These are phyloP conservation scores for Melikaiella ostensackeni DNA, from an alignment of 2,888 invertebrate species.

Conservation along the genomic window DNA sequence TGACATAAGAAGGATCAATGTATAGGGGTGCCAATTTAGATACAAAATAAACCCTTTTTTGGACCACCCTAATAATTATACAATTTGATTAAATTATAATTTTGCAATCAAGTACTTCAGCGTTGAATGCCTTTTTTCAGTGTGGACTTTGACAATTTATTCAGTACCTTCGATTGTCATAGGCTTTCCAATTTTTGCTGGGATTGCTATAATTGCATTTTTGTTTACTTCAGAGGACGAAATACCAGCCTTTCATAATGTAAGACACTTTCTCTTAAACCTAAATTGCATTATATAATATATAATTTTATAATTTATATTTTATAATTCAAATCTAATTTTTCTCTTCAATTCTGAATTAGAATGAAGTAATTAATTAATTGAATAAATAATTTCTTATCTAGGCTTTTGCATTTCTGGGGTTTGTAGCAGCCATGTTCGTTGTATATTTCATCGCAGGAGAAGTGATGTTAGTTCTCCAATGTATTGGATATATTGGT, in stretches of 20 bases:
- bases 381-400: constrained; percentile 22
- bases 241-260: constrained; percentile 71
- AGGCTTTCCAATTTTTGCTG: constrained; percentile 56
- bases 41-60: no score
- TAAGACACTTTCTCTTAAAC: constrained; percentile 54
- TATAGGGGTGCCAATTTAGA: no score
- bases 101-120: not conserved
- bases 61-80: not conserved
- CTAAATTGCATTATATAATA: no score
- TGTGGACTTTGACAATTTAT: constrained; percentile 61
- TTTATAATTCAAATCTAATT: no score
- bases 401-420: constrained; percentile 79
- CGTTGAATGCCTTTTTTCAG: constrained; percentile 52
- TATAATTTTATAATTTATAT: no score
- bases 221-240: constrained; percentile 60
- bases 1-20: no score
- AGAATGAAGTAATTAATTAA: no score
- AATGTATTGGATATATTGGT: constrained; percentile 81
- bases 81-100: not conserved
- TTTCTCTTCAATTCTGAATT: no score
- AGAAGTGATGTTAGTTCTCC: constrained; percentile 80
- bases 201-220: constrained; percentile 63
- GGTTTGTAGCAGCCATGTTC: constrained; percentile 80
- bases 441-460: constrained; percentile 82
- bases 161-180: constrained; percentile 62